phyloP scores from a whole-genome alignment of 1,140 invertebrate species.

The Cotesia vestalis region DNA sequence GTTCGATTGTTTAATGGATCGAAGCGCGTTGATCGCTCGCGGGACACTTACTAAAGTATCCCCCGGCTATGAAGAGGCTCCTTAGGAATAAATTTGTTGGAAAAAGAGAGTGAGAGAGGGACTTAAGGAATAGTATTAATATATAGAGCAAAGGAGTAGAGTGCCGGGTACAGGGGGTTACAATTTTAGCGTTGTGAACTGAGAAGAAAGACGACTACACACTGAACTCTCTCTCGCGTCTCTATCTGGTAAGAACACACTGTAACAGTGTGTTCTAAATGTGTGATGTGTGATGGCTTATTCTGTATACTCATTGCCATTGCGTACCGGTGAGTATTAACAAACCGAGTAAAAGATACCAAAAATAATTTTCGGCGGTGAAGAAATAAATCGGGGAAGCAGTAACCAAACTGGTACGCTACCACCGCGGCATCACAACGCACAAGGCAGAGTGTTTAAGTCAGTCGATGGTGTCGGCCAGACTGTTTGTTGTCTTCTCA shows the following conservation, averaged over 20 bases:
- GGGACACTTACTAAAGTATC: conserved; percentile 48
- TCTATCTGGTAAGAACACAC: not conserved
- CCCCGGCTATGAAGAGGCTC: conserved; percentile 23
- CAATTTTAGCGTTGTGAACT: conserved; percentile 51
- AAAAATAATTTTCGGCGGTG: conserved; percentile 64
- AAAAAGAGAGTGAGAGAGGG: conserved; percentile 24
- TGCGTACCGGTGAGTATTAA: conserved; percentile 46
- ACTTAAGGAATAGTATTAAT: conserved; percentile 7
- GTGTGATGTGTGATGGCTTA: not conserved
- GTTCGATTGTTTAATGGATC: not conserved
- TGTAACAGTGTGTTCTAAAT: conserved; percentile 8
- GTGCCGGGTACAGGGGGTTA: conserved; percentile 44
- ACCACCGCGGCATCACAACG: conserved; percentile 43
- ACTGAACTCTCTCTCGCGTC: conserved; percentile 15
- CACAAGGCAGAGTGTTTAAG: conserved; percentile 43
- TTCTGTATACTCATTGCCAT: conserved; percentile 8
- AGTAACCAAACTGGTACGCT: conserved; percentile 37
- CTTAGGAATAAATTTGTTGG: conserved; percentile 8
- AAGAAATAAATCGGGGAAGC: conserved; percentile 62
- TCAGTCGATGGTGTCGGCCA: conserved; percentile 47
- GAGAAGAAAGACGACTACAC: not conserved
- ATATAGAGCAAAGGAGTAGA: conserved; percentile 1
- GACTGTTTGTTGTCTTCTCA: conserved; percentile 26
- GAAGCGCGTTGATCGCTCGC: conserved; percentile 47
- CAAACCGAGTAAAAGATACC: conserved; percentile 65